phyloP scores from a whole-genome alignment of 2,113 vertebrate genomes.

The Todiramphus saurophagus region DNA sequence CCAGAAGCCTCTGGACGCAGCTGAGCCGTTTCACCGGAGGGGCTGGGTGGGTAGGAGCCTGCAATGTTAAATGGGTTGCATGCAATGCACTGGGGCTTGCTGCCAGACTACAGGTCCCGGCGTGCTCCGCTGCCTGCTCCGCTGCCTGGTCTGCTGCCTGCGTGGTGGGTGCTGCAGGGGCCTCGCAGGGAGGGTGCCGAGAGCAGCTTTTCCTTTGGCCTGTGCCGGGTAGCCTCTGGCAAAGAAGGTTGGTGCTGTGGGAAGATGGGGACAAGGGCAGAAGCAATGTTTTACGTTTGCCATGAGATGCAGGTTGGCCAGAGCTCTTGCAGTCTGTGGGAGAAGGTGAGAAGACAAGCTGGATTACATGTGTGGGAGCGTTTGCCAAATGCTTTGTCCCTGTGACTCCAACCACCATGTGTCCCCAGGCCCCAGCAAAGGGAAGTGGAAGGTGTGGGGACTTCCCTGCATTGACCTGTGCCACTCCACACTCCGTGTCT shows the following conservation, averaged over 20 bases:
- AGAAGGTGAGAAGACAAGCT: background rate
- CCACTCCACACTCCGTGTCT: rapidly evolving
- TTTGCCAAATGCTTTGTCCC: background rate
- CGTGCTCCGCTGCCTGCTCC: background rate
- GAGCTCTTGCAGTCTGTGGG: background rate
- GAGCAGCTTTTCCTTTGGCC: background rate
- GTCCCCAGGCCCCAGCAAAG: background rate
- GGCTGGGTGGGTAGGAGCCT: background rate
- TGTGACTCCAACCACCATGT: background rate
- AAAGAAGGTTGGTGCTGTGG: rapidly evolving
- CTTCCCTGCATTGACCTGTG: rapidly evolving
- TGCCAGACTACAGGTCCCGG: background rate
- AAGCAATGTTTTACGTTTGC: background rate
- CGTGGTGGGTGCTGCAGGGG: background rate
- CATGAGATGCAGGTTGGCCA: rapidly evolving
- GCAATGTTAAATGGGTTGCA: background rate
- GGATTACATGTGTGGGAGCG: background rate
- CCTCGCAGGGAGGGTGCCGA: background rate
- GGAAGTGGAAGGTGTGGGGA: background rate
- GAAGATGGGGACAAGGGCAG: background rate
- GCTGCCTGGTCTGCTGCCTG: background rate
- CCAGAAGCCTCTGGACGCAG: background rate
- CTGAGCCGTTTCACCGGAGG: background rate
- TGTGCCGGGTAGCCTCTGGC: background rate
- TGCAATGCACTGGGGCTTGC: background rate